Evolutionary conservation across 2,113 vertebrate genomes (phyloP).

Genomic region (Ailurus styani): DNA sequence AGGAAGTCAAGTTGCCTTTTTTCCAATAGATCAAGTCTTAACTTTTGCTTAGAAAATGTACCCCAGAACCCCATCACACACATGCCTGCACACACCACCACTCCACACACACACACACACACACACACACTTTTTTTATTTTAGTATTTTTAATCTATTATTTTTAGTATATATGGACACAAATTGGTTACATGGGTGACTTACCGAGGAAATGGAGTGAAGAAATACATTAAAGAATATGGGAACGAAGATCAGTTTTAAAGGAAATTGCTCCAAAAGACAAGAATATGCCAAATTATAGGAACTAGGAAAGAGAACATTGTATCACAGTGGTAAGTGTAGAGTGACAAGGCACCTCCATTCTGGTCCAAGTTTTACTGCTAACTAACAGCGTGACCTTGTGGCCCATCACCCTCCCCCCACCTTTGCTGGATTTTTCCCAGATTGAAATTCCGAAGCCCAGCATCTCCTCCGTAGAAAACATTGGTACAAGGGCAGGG

Average conservation of each 20-base stretch:
- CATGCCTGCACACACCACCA: rapidly evolving
- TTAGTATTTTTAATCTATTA: no score
- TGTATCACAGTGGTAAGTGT: neutral
- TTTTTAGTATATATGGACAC: neutral
- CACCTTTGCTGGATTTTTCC: neutral
- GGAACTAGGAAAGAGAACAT: neutral
- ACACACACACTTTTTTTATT: no score
- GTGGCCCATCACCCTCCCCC: no score
- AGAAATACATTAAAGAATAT: neutral
- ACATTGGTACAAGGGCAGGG: neutral
- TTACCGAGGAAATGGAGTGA: slow-evolving; percentile 8
- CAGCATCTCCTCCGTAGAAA: neutral
- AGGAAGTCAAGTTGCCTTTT: neutral
- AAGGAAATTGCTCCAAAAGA: neutral
- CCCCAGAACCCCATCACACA: neutral
- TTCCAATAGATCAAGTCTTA: neutral
- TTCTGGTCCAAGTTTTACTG: neutral
- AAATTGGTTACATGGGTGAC: neutral
- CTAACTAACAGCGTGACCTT: neutral
- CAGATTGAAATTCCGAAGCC: neutral
- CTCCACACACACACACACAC: no score
- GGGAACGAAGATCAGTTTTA: neutral
- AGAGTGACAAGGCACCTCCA: neutral
- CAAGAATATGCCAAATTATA: neutral
- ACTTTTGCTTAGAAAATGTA: neutral